These are phyloP conservation scores for Cottus gobio DNA, from an alignment of 2,113 vertebrate genomes.

Conservation along the genomic window DNA sequence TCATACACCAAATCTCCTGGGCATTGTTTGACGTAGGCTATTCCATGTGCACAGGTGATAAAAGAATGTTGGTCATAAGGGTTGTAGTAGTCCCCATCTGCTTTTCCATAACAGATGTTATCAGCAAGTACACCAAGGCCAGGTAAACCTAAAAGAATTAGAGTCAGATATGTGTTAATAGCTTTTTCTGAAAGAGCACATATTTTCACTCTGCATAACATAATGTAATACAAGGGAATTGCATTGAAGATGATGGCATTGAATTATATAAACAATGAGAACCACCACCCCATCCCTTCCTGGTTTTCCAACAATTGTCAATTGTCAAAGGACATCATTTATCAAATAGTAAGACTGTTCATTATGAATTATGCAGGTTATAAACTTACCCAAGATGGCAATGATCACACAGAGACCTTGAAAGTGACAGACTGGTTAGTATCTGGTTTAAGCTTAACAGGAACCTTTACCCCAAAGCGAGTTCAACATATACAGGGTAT, in stretches of 20 bases:
- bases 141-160: neutral
- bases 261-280: neutral
- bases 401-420: slow-evolving; percentile 6
- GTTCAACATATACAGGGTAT: too few relatives aligned
- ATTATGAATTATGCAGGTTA: too few relatives aligned
- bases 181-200: neutral
- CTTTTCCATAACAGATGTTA: neutral
- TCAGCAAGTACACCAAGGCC: neutral
- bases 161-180: neutral
- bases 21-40: too few relatives aligned
- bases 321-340: too few relatives aligned
- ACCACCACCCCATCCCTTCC: too few relatives aligned
- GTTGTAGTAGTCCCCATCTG: neutral
- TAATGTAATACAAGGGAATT: neutral
- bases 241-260: neutral
- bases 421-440: neutral
- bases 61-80: neutral
- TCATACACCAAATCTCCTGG: too few relatives aligned
- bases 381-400: slow-evolving; percentile 31
- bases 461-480: too few relatives aligned
- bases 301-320: too few relatives aligned
- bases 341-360: too few relatives aligned
- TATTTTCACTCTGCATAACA: neutral
- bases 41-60: neutral
- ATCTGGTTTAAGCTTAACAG: neutral